Evolutionary conservation across 2,888 invertebrate genomes (phyloP), one percentile per base, ranked within the genome.

Genomic region (Leptothorax acervorum): DNA sequence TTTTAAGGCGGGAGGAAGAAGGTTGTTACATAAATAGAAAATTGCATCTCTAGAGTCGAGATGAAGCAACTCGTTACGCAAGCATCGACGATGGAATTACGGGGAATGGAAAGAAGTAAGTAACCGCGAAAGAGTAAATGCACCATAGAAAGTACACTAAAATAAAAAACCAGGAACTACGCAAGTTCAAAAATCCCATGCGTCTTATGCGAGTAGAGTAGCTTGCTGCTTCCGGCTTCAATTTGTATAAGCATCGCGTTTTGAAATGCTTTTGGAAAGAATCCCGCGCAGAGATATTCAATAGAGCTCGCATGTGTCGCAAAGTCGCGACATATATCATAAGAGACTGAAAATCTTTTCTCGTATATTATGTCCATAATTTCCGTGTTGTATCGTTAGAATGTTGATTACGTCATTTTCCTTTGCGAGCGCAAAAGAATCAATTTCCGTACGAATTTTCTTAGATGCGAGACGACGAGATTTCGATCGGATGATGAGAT

Each of bases 51-150:
- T 39, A 48, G 71, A 62, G 45, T n/a, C 28, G 53, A 53, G 83
- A 78, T 81, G 73, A 81, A 73, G 79, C 60, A 81, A 81, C 79
- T 81, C 79, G 74, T 83, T 60, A 68, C 68, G 48, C 39, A 23
- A 23, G 23, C 23, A 23, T 23, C 55, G 82, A n/a, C 74, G 66
- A 74, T 62, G 62, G 45, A 85, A 75, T 70, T 85, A 83, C 68
- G 60, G 68, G 53, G 31, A 35, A 66, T 45, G 60, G 15, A 62
- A 63, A 55, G 53, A 70, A 62, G 28, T 60, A 74, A 82, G 28
- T 60, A 74, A 82, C 66, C 53, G 68, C 45, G 55, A 75, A 82
- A 66, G 51, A 79, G 55, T 42, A 83, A 66, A 78, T 75, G 71
- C 15, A 57, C 62, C 45, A 71, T 45, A 65, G 65, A 63, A 70